Evolutionary conservation across 2,797 vertebrate genomes (phyloP), one percentile per base, ranked within the genome.

Genomic region (Dromococcyx pavoninus): DNA sequence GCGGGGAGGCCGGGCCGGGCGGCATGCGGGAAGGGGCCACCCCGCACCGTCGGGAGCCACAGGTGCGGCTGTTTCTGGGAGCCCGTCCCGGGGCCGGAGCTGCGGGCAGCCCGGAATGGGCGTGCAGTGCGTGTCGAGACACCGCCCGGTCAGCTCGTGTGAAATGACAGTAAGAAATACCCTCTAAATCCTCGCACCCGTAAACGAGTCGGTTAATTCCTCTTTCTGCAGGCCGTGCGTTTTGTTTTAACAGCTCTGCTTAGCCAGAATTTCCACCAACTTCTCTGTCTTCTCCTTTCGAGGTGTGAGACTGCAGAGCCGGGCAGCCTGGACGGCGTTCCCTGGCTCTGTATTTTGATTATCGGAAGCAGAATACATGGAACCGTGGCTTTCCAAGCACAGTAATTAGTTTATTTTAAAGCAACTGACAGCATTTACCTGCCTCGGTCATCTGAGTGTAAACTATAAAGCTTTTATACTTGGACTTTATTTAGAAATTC

Each of bases 21-120:
- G 56, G 33, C 56, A 5, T 4, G n/a, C 33, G 27, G 25, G 60
- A 33, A 13, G 7, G 37, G 53, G 57, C 46, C 4, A 60, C n/a
- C 51, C 43, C 27, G 17, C 66, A 17, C 88, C 93, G 91, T 10
- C 39, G 53, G 57, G n/a, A 75, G 75, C 82, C 7, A 89, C 88
- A 95, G 95, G 93, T 93, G 95, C 16, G 28, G 78, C 60, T 10
- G 27, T 60, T 8, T 10, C 51, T 58, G 30, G 76, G 62, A 28
- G 33, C 2, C 43, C 61, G 57, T 70, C 71, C 76, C 51, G 88
- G n/a, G n/a, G n/a, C n/a, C n/a, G n/a, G n/a, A n/a, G n/a, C n/a
- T n/a, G n/a, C n/a, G n/a, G n/a, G n/a, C n/a, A n/a, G n/a, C n/a
- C n/a, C n/a, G n/a, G n/a, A n/a, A 21, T 46, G 44, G 17, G 61